Percentiles rank a stretch among this genome's conserved stretches.
These are phyloP conservation scores for Butastur rufipennis DNA, from an alignment of 2,113 vertebrate species.

Conservation along the genomic window DNA sequence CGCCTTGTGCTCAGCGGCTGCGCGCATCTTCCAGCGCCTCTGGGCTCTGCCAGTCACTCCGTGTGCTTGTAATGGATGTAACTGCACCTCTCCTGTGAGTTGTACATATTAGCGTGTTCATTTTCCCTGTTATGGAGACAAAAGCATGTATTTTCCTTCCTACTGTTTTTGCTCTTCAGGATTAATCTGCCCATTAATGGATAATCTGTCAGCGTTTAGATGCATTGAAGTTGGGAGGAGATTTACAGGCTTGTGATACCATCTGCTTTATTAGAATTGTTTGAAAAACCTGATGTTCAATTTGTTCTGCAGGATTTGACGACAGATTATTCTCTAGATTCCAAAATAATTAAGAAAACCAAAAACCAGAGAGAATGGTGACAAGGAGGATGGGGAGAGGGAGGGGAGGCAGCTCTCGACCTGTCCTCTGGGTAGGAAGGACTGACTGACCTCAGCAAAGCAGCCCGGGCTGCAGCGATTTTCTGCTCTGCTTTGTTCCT, in stretches of 20 bases:
- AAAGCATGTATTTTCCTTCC: slow-evolving; percentile 56
- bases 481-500: not conserved
- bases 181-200: slow-evolving; percentile 80
- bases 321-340: slow-evolving; percentile 80
- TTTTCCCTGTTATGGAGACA: slow-evolving; percentile 46
- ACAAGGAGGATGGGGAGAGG: not conserved
- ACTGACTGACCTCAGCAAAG: not conserved
- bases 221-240: slow-evolving; percentile 77
- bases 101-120: not conserved
- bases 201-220: slow-evolving; percentile 80
- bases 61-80: not conserved
- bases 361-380: slow-evolving; percentile 32
- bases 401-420: not conserved
- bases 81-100: slow-evolving; percentile 30
- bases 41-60: not conserved
- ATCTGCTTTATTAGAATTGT: slow-evolving; percentile 77
- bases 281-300: slow-evolving; percentile 79
- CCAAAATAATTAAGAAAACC: slow-evolving; percentile 80
- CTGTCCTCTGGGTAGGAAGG: not conserved
- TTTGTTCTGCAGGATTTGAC: slow-evolving; percentile 79
- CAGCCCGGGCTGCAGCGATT: not conserved
- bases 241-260: slow-evolving; percentile 77
- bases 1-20: not conserved
- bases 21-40: not conserved
- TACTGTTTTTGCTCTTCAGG: slow-evolving; percentile 62